These are phyloP conservation scores for Drosophila fulvimacula DNA, from an alignment of 2,888 invertebrate genomes.

Conservation along the genomic window DNA sequence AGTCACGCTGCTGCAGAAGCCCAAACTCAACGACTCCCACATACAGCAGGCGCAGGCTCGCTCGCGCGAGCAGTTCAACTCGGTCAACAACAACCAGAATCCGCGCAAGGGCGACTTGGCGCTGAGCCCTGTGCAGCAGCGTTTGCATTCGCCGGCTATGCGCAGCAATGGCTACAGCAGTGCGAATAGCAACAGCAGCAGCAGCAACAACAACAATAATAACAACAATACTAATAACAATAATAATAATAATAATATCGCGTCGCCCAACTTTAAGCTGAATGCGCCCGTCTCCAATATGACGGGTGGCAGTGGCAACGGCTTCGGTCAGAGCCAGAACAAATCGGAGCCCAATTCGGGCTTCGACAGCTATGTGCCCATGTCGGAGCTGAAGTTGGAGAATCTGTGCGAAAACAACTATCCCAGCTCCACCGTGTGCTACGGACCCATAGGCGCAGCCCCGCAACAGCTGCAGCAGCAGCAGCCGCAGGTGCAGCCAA, in stretches of 20 bases:
- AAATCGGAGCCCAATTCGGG: slow-evolving; percentile 84
- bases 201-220: slow-evolving; percentile 50
- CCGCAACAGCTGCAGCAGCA: slow-evolving; percentile 39
- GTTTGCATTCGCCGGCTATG: slow-evolving; percentile 79
- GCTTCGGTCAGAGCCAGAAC: slow-evolving; percentile 63
- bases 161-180: slow-evolving; percentile 68
- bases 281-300: slow-evolving; percentile 84
- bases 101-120: slow-evolving; percentile 20
- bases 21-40: slow-evolving; percentile 88
- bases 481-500: slow-evolving; percentile 37
- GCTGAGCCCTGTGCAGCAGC: slow-evolving; percentile 78
- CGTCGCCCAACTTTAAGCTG: slow-evolving; percentile 84
- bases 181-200: slow-evolving; percentile 46
- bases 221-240: slow-evolving; percentile 57
- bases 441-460: slow-evolving; percentile 77
- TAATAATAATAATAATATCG: slow-evolving; percentile 70
- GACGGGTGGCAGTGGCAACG: slow-evolving; percentile 50
- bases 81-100: slow-evolving; percentile 71
- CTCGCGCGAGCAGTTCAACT: slow-evolving; percentile 84
- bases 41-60: slow-evolving; percentile 84
- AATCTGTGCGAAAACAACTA: slow-evolving; percentile 85
- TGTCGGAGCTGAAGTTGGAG: slow-evolving; percentile 83
- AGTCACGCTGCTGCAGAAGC: slow-evolving; percentile 92
- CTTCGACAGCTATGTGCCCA: slow-evolving; percentile 84
- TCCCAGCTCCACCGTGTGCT: slow-evolving; percentile 87